A percentile compares a stretch with the other conserved stretches of the same genome.
Evolutionary conservation across 2,888 invertebrate genomes (phyloP).

Genomic region (Callyntrura sp.): DNA sequence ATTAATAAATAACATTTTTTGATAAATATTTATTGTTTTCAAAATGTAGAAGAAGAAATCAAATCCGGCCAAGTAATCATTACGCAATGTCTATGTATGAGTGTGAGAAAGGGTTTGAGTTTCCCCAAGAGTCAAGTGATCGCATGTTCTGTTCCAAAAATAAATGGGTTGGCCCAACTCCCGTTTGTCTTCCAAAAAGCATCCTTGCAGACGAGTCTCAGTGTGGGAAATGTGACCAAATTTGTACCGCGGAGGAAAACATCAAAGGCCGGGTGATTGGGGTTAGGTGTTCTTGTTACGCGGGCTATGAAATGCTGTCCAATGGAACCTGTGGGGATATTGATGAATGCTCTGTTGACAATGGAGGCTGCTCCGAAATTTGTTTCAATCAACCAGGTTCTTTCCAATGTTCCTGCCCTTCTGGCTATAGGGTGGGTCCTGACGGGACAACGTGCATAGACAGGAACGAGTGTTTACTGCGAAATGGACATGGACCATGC

Average conservation of each 20-base stretch:
- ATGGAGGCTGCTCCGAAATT: conserved; percentile 89
- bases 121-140: conserved; percentile 86
- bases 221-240: conserved; percentile 83
- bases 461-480: conserved; percentile 88
- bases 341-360: conserved; percentile 87
- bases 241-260: conserved; percentile 80
- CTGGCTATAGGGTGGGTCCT: conserved; percentile 85
- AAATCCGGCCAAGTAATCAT: conserved; percentile 85
- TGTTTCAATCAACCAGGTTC: conserved; percentile 88
- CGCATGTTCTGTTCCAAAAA: conserved; percentile 88
- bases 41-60: conserved; percentile 84
- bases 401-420: conserved; percentile 86
- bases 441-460: conserved; percentile 85
- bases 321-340: conserved; percentile 80
- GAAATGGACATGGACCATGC: conserved; percentile 89
- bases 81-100: conserved; percentile 88
- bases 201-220: conserved; percentile 80
- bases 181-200: conserved; percentile 86
- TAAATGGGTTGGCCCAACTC: conserved; percentile 88
- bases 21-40: neutral
- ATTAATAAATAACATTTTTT: neutral
- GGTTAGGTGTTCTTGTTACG: conserved; percentile 82
- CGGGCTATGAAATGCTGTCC: conserved; percentile 81
- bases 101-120: conserved; percentile 87
- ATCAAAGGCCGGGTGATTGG: conserved; percentile 18